phyloP scores from a whole-genome alignment of 2,113 vertebrate species.

The Suncus etruscus region DNA sequence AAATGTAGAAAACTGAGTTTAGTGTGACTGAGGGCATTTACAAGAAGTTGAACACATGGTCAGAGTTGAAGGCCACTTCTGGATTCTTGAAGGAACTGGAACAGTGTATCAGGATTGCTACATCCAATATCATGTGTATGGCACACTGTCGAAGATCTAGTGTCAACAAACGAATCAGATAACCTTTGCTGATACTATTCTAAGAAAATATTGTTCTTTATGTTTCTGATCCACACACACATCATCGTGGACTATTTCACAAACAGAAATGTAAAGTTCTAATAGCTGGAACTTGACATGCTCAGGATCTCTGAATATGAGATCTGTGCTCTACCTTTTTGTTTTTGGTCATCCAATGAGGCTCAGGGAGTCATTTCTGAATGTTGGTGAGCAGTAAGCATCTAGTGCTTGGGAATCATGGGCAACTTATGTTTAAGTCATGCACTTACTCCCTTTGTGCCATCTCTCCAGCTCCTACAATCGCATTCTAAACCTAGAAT shows the following conservation, averaged over 20 bases:
- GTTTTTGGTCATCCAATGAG: too few relatives aligned
- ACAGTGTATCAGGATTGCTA: not conserved
- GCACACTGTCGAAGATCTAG: not conserved
- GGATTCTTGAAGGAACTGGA: not conserved
- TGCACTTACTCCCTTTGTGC: too few relatives aligned
- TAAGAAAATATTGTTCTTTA: not conserved
- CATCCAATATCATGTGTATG: not conserved
- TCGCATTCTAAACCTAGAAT: not conserved
- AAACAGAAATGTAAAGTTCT: not conserved
- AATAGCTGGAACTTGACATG: not conserved
- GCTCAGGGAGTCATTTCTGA: not conserved
- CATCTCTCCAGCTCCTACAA: too few relatives aligned
- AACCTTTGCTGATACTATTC: not conserved
- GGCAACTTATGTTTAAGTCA: too few relatives aligned
- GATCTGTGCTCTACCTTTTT: too few relatives aligned
- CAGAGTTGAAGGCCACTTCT: not conserved
- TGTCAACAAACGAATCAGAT: not conserved
- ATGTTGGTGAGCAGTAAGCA: not conserved
- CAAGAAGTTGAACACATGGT: not conserved
- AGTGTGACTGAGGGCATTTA: not conserved
- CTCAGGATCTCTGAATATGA: not conserved
- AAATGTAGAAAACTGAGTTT: slow-evolving; percentile 18
- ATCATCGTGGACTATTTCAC: not conserved
- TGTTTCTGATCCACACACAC: not conserved
- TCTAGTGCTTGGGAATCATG: too few relatives aligned